Evolutionary conservation across 2,888 invertebrate genomes (phyloP), one percentile per base, ranked within the genome.

Genomic region (Eulithis prunata): DNA sequence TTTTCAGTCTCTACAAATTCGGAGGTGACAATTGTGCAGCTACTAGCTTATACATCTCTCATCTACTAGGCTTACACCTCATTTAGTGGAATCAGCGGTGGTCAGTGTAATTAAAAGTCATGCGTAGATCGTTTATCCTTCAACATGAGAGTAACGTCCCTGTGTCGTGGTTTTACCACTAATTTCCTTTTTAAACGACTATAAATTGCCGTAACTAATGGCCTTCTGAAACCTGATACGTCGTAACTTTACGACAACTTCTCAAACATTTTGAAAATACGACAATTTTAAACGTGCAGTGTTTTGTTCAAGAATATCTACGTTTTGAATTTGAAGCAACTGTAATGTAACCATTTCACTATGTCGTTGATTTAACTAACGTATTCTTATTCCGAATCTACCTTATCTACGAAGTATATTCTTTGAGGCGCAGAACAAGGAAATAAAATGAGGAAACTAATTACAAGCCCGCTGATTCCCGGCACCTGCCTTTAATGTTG

Each of bases 71-170:
- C 8, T 38, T 49, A 54, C 47, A 62, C 46, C 66, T 13, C n/a
- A 38, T 52, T 63, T 63, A 60, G 47, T 60, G 52, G 67, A 58
- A 45, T 59, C 52, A 59, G 56, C 41, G 59, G 62, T 41, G 32
- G 52, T 58, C 49, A 46, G 13, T 52, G 51, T 58, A 51, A 66
- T 66, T 66, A 58, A 66, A 66, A 51, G 41, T 53, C 47, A 54
- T 51, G 41, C 41, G 45, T 45, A 21, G 55, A 55, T 51, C 56
- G 32, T 62, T 66, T 43, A 66, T 55, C 66, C 62, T 55, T 55
- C 43, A 57, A n/a, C 53, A 38, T 54, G 36, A 45, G 56, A 46
- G 54, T 32, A 59, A 59, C 28, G 57, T 58, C 41, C 52, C 46
- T 11, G 38, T 57, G 47, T 38, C 41, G 57, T 58, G 51, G 55